Conservation (phyloP, 2,888 invertebrate species). For the Apamea epomidion region DNA sequence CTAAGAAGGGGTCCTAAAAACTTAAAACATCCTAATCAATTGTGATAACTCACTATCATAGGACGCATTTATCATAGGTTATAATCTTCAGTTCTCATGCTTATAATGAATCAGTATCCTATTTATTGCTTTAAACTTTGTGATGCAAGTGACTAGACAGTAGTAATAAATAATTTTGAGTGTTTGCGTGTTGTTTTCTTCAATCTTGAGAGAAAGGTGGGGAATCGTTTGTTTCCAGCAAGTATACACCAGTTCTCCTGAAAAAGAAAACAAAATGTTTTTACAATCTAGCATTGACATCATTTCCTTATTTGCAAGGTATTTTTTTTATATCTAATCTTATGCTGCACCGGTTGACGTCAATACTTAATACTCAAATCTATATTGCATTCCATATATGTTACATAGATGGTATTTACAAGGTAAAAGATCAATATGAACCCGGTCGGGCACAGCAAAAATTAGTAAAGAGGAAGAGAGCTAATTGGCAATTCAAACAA, state of each 20-base stretch:
- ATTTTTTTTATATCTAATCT: too few species aligned
- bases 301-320: neutral
- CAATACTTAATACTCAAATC: too few species aligned
- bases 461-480: too few species aligned
- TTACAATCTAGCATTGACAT: neutral
- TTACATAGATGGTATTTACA: too few species aligned
- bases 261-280: conserved; percentile 51
- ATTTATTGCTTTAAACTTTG: conserved; percentile 84
- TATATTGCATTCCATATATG: too few species aligned
- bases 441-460: too few species aligned
- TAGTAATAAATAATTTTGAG: conserved; percentile 63
- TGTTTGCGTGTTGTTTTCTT: conserved; percentile 47
- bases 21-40: conserved; percentile 86
- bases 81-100: conserved; percentile 68
- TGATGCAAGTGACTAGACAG: conserved; percentile 67
- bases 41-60: conserved; percentile 84
- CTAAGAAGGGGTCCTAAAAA: conserved; percentile 81
- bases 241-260: conserved; percentile 77
- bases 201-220: conserved; percentile 78
- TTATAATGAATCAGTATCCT: conserved; percentile 75
- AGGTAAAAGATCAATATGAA: too few species aligned
- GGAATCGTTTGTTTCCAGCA: conserved; percentile 77
- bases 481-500: too few species aligned
- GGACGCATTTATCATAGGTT: conserved; percentile 78
- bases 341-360: too few species aligned